Conservation (phyloP, 2,888 invertebrate genomes). For the Crocallis elinguaria region DNA sequence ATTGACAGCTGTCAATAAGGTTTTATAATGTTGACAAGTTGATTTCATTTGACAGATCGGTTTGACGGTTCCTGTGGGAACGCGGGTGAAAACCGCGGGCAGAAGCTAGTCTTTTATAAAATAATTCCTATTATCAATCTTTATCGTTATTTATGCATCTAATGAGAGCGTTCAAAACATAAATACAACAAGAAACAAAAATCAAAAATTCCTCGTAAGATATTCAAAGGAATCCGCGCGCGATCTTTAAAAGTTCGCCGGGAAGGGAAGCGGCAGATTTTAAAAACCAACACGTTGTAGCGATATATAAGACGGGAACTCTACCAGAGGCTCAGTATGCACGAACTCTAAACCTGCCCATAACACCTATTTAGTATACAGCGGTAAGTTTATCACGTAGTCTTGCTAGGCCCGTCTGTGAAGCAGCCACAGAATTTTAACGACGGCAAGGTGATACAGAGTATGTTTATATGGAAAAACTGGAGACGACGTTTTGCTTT, state of each 20-base stretch:
- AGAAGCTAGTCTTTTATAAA: no score
- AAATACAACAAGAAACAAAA: neutral
- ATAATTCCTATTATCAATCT: no score
- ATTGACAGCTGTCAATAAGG: no score
- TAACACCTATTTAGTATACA: slow-evolving; percentile 69
- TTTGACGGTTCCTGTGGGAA: no score
- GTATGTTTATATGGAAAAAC: slow-evolving; percentile 71
- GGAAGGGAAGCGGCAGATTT: slow-evolving; percentile 26
- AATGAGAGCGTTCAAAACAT: neutral
- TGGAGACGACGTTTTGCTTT: slow-evolving; percentile 29
- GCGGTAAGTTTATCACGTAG: slow-evolving; percentile 78
- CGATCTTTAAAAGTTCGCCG: slow-evolving; percentile 25
- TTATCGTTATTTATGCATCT: no score
- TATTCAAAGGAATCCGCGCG: slow-evolving; percentile 16
- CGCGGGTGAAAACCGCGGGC: no score
- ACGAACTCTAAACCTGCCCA: slow-evolving; percentile 57
- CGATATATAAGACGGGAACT: slow-evolving; percentile 36
- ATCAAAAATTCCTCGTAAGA: neutral
- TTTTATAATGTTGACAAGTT: no score
- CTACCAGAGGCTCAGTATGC: slow-evolving; percentile 47
- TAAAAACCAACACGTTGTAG: slow-evolving; percentile 38
- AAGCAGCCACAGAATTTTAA: slow-evolving; percentile 74
- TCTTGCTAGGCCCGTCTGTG: slow-evolving; percentile 63
- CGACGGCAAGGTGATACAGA: slow-evolving; percentile 69
- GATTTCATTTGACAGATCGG: no score